Evolutionary conservation across 2,888 invertebrate genomes (phyloP).

Genomic region (Alloscopus bannaensis): DNA sequence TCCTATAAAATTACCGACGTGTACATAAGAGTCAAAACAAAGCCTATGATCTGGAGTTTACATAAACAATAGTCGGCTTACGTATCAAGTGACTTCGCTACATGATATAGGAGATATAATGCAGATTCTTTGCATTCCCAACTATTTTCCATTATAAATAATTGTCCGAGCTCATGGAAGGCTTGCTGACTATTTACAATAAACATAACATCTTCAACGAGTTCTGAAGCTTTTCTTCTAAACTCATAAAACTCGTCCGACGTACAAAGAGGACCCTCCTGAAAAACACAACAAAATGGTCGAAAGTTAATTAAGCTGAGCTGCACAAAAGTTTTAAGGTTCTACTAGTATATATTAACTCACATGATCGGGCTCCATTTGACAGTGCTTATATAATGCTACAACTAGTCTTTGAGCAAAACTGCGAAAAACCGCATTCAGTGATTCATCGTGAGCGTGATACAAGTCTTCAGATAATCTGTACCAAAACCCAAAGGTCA

Average conservation of each 20-base stretch:
- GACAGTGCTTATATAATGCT: slow-evolving; percentile 93
- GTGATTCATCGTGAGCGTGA: slow-evolving; percentile 86
- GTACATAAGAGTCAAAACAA: neutral
- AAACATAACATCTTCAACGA: slow-evolving; percentile 97
- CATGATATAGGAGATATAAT: slow-evolving; percentile 68
- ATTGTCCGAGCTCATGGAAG: slow-evolving; percentile 67
- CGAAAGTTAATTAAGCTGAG: slow-evolving; percentile 1
- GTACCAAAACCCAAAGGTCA: slow-evolving; percentile 95
- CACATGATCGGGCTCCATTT: slow-evolving; percentile 95
- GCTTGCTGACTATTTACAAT: slow-evolving; percentile 83
- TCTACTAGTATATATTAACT: slow-evolving; percentile 51
- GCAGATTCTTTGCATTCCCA: slow-evolving; percentile 72
- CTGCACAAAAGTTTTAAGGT: neutral
- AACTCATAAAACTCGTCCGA: slow-evolving; percentile 91
- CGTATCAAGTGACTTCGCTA: slow-evolving; percentile 69
- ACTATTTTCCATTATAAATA: slow-evolving; percentile 56
- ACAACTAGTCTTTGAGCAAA: slow-evolving; percentile 93
- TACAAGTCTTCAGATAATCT: slow-evolving; percentile 95
- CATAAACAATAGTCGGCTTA: slow-evolving; percentile 45
- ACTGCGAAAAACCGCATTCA: slow-evolving; percentile 90
- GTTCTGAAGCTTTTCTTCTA: slow-evolving; percentile 90
- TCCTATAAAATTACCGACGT: slow-evolving; percentile 77
- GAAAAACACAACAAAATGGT: slow-evolving; percentile 63
- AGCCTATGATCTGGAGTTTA: neutral
- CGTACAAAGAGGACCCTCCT: slow-evolving; percentile 87